Percentiles rank a stretch among this genome's conserved stretches.
These are phyloP conservation scores for Eleginops maclovinus DNA, from an alignment of 2,113 vertebrate species.

Conservation along the genomic window DNA sequence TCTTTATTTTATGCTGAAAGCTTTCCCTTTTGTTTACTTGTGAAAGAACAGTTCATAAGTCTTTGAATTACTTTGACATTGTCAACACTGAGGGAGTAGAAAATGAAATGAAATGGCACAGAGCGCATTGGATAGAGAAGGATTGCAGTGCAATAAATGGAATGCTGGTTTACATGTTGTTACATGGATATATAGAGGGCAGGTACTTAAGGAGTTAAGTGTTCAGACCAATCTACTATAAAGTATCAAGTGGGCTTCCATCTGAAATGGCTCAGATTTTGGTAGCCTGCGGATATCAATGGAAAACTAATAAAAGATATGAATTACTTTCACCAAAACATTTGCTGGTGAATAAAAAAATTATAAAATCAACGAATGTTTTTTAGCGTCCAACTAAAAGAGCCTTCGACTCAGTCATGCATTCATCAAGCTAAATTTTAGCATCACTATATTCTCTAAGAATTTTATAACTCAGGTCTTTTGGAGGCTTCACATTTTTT, in stretches of 20 bases:
- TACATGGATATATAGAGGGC: neutral
- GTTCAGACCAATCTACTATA: neutral
- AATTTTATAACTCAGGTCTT: neutral
- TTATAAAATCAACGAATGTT: neutral
- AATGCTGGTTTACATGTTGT: neutral
- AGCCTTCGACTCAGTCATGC: neutral
- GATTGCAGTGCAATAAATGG: slow-evolving; percentile 1
- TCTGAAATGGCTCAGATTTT: neutral
- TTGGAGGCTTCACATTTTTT: no score
- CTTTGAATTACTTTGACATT: slow-evolving; percentile 40
- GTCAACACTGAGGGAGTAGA: slow-evolving; percentile 15
- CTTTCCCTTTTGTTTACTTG: slow-evolving; percentile 35
- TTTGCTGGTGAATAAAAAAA: neutral
- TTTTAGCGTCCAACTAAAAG: no score
- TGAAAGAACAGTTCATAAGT: slow-evolving; percentile 31
- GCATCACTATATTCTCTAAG: neutral
- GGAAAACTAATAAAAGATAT: neutral
- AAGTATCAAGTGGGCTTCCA: neutral
- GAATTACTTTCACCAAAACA: neutral
- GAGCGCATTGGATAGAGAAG: slow-evolving; percentile 10
- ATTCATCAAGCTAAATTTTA: neutral
- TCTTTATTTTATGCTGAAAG: slow-evolving; percentile 49
- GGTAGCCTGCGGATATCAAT: neutral
- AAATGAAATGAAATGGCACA: slow-evolving; percentile 15
- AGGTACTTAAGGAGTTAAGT: neutral